These are phyloP conservation scores for Xiphophorus hellerii DNA, from an alignment of 2,113 vertebrate genomes.

Conservation along the genomic window DNA sequence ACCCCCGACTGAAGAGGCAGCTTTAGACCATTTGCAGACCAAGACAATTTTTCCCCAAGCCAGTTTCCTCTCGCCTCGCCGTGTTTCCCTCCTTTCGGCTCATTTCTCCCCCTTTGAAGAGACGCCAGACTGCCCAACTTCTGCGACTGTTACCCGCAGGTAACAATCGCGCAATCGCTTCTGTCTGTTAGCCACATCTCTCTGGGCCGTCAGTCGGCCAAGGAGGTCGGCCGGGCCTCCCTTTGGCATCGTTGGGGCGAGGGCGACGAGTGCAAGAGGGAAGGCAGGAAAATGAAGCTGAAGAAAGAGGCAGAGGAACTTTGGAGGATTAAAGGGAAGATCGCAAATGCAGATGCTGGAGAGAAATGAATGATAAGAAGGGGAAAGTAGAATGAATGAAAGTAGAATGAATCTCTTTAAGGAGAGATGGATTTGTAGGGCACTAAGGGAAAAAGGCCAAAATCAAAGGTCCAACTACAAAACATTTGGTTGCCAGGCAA, in stretches of 20 bases:
- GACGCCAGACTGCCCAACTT: constrained; percentile 39
- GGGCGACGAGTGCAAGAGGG: neutral
- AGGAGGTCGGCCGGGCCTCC: neutral
- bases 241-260: constrained; percentile 30
- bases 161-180: constrained; percentile 50
- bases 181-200: constrained; percentile 66
- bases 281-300: neutral
- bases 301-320: constrained; percentile 7
- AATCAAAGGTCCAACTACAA: constrained; percentile 66
- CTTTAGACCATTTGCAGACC: constrained; percentile 65
- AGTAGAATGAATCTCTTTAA: neutral
- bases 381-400: constrained; percentile 12
- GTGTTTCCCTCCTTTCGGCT: constrained; percentile 22
- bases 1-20: constrained; percentile 36
- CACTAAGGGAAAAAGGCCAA: constrained; percentile 42
- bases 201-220: constrained; percentile 43
- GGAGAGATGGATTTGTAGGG: neutral
- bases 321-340: constrained; percentile 24
- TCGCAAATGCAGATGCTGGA: constrained; percentile 35
- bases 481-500: constrained; percentile 82
- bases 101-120: constrained; percentile 27
- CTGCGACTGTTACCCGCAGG: constrained; percentile 48
- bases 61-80: constrained; percentile 50
- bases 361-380: constrained; percentile 4
- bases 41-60: constrained; percentile 44